These are phyloP conservation scores for Phylloscopus trochiloides DNA, from an alignment of 2,113 vertebrate genomes.

Conservation along the genomic window DNA sequence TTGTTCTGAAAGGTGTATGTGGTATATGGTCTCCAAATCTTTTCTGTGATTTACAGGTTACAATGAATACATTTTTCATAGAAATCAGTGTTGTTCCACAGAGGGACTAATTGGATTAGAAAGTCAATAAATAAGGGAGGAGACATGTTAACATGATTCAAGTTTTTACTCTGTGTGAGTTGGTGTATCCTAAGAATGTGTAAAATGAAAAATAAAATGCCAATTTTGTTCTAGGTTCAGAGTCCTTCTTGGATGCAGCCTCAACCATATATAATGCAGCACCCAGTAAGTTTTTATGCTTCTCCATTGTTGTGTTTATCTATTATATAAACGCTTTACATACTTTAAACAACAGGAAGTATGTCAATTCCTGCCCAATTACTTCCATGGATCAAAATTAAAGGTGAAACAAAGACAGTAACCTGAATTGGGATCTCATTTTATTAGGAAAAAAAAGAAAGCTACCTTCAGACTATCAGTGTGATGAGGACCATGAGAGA, in stretches of 20 bases:
- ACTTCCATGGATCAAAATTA: not conserved
- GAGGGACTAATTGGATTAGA: not conserved
- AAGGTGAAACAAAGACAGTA: not conserved
- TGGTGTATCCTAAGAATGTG: not conserved
- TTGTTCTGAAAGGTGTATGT: not conserved
- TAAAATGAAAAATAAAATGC: not conserved
- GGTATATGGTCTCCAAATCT: not conserved
- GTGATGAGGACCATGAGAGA: not conserved
- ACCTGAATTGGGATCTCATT: not conserved
- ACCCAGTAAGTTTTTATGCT: conserved; percentile 86
- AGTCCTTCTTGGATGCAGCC: conserved; percentile 97
- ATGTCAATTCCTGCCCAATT: not conserved
- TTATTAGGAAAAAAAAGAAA: not conserved
- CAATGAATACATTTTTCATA: not conserved
- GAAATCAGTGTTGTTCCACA: not conserved
- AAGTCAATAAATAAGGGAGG: conserved; percentile 13
- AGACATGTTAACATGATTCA: not conserved
- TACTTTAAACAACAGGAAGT: not conserved
- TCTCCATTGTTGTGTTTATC: not conserved
- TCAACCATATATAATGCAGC: conserved; percentile 96
- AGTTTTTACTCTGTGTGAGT: not conserved
- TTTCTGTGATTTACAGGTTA: not conserved
- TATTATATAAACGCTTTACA: not conserved
- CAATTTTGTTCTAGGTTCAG: conserved; percentile 83
- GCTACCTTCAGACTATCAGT: not conserved